Conservation (phyloP, 2,113 vertebrate species). For the Dasypus novemcinctus region DNA sequence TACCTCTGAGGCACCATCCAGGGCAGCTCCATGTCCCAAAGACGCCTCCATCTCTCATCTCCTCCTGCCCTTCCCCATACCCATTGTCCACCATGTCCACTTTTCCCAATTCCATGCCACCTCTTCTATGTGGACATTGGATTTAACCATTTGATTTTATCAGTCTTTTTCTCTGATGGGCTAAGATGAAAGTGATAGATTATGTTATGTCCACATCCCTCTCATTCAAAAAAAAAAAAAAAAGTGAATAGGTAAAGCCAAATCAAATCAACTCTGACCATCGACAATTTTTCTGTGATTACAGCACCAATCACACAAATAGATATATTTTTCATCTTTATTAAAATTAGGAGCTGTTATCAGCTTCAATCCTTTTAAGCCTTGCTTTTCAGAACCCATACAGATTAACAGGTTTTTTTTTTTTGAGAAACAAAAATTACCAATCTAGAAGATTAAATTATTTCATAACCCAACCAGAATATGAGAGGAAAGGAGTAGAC, state of each 20-base stretch:
- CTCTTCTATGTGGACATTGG: too few species aligned
- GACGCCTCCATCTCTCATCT: too few species aligned
- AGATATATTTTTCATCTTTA: conserved; percentile 31
- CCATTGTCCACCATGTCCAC: too few species aligned
- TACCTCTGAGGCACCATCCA: too few species aligned
- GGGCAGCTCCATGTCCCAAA: too few species aligned
- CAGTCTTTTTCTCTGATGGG: background rate
- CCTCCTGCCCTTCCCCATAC: too few species aligned
- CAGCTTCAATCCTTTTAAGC: background rate
- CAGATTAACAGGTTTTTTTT: conserved; percentile 5
- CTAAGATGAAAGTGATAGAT: background rate
- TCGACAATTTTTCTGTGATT: background rate
- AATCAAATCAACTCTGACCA: background rate
- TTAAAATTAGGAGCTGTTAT: conserved; percentile 26
- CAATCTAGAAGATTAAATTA: background rate
- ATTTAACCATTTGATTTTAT: conserved; percentile 37
- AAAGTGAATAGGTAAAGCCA: background rate
- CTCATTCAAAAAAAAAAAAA: background rate
- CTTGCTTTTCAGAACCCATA: background rate
- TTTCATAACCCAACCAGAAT: background rate
- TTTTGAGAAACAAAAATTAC: background rate
- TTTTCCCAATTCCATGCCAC: too few species aligned
- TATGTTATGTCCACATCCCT: background rate
- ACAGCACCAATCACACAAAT: background rate
- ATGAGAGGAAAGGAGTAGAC: background rate